Conservation (phyloP, 2,888 invertebrate species). For the Dichetophora obliterata region DNA sequence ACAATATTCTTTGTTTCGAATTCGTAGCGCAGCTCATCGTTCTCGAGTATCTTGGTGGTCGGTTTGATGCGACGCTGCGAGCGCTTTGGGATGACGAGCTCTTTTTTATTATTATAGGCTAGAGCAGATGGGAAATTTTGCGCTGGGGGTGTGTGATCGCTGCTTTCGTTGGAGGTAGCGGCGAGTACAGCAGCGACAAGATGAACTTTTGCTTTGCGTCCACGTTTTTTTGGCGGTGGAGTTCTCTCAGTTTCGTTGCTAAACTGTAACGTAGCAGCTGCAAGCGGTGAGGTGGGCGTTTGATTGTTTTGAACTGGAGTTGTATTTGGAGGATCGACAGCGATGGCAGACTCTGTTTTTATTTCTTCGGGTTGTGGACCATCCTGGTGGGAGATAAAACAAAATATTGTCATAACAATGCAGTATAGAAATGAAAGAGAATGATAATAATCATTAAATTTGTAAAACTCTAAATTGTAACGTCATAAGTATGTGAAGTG, state of each 20-base stretch:
- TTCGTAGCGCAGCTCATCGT: conserved; percentile 75
- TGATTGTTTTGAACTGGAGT: background rate
- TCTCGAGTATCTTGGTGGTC: conserved; percentile 77
- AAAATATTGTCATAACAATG: background rate
- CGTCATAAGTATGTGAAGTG: no score
- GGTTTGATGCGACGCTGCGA: conserved; percentile 76
- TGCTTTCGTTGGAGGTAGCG: conserved; percentile 6
- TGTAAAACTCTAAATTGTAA: no score
- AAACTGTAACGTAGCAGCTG: background rate
- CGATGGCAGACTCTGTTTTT: conserved; percentile 52
- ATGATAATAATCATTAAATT: background rate
- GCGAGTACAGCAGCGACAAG: conserved; percentile 31
- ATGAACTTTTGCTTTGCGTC: conserved; percentile 64
- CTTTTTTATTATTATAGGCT: conserved; percentile 28
- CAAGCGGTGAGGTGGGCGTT: background rate
- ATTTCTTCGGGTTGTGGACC: conserved; percentile 52
- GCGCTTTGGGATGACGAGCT: conserved; percentile 65
- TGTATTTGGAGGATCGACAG: background rate
- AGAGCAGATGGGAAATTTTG: conserved; percentile 1
- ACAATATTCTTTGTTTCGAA: conserved; percentile 74
- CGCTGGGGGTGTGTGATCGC: conserved; percentile 41
- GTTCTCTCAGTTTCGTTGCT: conserved; percentile 55
- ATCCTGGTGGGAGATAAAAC: conserved; percentile 31
- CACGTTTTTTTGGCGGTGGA: conserved; percentile 67
- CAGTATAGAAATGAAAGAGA: no score